Evolutionary conservation across 2,888 invertebrate genomes (phyloP), one percentile per base, ranked within the genome.

Genomic region (Alcis repandata): DNA sequence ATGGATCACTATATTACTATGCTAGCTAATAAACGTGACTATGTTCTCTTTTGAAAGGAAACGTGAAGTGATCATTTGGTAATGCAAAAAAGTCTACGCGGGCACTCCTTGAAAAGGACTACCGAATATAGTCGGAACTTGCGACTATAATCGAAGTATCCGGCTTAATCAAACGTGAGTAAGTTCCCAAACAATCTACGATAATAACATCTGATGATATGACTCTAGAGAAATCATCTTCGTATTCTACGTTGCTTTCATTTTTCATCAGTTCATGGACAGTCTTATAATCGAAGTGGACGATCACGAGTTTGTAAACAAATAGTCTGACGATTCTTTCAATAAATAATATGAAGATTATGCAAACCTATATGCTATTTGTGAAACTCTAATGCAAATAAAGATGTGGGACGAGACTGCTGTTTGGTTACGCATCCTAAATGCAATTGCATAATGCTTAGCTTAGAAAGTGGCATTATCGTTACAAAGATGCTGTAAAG

Each of bases 381-480:
- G 49, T 36, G 22, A 54, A 64, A 56, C 51, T 41, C 33, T 49
- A 59, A 33, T 59, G 59, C 64, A 59, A 59, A 64, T 51, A 59
- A 54, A 54, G 15, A 64, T 64, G 41, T 56, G 43, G 49, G 27
- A 49, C 54, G 36, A 48, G 17, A 40, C 15, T n/a, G 51, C 9
- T 41, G 27, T 33, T 32, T 22, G 36, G 33, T 59, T 51, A 59
- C 48, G 64, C 46, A 56, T 48, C 48, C 43, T 49, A 53, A 59
- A 54, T 64, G 64, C 59, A 64, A 59, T 59, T 59, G 54, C 59
- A 56, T 56, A 59, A 64, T 54, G 15, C 45, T 17, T 13, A 15
- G 17, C 11, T 48, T 63, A 52, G 53, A 63, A 51, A 62, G 56
- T 57, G 36, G 27, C 27, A 22, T 46, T 36, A 46, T 36, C 38